Conservation (phyloP, 1,140 invertebrate genomes). For the Tetranychus urticae region DNA sequence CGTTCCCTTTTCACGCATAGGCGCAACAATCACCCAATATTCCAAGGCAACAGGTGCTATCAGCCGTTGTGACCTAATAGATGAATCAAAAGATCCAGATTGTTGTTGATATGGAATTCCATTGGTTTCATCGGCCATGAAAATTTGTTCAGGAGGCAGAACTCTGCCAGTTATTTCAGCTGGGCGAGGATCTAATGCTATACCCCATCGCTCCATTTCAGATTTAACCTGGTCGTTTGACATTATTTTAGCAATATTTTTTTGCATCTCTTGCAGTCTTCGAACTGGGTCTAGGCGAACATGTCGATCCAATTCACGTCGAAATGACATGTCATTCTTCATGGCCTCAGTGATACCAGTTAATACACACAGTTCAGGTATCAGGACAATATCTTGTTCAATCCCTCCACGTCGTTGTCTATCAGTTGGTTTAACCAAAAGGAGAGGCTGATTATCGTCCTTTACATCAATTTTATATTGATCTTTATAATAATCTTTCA, state of each 20-base stretch:
- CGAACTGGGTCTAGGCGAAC: slow-evolving; percentile 33
- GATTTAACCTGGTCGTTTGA: slow-evolving; percentile 16
- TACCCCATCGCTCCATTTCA: slow-evolving; percentile 23
- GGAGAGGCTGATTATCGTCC: slow-evolving; percentile 20
- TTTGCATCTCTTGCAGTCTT: slow-evolving; percentile 3
- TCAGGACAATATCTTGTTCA: slow-evolving; percentile 10
- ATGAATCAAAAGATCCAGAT: slow-evolving; percentile 8
- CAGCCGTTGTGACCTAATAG: slow-evolving; percentile 15
- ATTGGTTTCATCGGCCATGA: neutral
- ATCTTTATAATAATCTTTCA: slow-evolving; percentile 20
- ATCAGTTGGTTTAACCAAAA: slow-evolving; percentile 10
- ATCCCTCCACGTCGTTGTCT: neutral
- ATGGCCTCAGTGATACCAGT: slow-evolving; percentile 19
- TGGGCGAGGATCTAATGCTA: slow-evolving; percentile 19
- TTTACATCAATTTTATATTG: slow-evolving; percentile 19
- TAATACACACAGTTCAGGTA: slow-evolving; percentile 21
- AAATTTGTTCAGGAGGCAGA: neutral
- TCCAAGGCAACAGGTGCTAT: neutral
- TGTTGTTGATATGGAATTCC: neutral
- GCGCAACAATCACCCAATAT: slow-evolving; percentile 16
- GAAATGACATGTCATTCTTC: slow-evolving; percentile 5
- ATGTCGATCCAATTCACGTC: slow-evolving; percentile 37
- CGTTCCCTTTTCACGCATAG: slow-evolving; percentile 25
- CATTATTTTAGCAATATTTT: slow-evolving; percentile 17
- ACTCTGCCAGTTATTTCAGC: slow-evolving; percentile 18